These are phyloP conservation scores for Anisognathus igniventris DNA, from an alignment of 2,797 vertebrate genomes.

Conservation along the genomic window DNA sequence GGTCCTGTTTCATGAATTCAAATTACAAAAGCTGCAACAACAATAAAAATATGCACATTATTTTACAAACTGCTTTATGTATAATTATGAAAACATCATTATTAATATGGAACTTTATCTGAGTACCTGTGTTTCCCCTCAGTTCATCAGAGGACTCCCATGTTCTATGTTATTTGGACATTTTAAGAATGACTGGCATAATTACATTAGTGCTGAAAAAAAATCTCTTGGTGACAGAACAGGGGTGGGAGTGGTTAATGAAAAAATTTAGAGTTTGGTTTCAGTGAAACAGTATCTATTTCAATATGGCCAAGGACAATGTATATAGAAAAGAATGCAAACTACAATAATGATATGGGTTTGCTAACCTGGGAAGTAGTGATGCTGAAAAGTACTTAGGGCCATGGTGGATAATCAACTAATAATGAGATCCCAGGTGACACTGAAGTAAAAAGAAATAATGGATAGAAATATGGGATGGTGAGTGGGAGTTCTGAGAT, in stretches of 20 bases:
- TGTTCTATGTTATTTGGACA: neutral
- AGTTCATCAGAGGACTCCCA: neutral
- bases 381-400: neutral
- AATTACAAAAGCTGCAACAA: neutral
- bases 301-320: neutral
- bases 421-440: constrained; percentile 44
- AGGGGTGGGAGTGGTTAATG: neutral
- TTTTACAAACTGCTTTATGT: neutral
- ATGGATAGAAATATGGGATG: neutral
- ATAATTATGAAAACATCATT: neutral
- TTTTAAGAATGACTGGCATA: neutral
- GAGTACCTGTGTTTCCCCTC: neutral
- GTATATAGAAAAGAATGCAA: neutral
- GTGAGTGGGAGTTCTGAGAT: neutral
- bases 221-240: neutral
- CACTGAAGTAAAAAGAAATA: constrained; percentile 1
- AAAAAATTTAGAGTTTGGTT: neutral
- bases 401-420: neutral
- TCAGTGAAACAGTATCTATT: neutral
- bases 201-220: neutral
- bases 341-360: neutral
- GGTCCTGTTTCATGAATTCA: neutral
- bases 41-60: neutral
- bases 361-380: neutral
- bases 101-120: neutral